Conservation (phyloP, 2,888 invertebrate species). For the Drosophila barbarae region DNA sequence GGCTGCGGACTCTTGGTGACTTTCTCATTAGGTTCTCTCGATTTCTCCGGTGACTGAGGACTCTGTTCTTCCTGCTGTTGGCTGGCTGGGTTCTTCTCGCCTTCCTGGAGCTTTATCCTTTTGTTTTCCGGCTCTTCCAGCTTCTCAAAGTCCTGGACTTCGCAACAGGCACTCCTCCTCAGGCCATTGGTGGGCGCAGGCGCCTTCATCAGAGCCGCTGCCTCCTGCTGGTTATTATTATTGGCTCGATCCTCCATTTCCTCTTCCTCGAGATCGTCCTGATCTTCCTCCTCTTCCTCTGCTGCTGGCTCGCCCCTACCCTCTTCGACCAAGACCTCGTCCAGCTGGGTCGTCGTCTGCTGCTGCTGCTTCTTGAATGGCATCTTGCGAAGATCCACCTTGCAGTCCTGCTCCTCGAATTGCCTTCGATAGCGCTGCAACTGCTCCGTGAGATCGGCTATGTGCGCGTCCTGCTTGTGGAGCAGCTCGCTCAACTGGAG, state of each 20-base stretch:
- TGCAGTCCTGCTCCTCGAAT: constrained; percentile 54
- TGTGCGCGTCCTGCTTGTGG: constrained; percentile 77
- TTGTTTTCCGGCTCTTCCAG: constrained; percentile 28
- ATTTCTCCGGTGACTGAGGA: constrained; percentile 11
- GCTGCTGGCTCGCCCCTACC: constrained; percentile 20
- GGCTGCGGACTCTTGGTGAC: constrained; percentile 33
- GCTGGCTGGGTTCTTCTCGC: constrained; percentile 28
- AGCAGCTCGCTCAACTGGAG: constrained; percentile 76
- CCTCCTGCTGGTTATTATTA: constrained; percentile 49
- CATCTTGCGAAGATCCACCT: constrained; percentile 54
- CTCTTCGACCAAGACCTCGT: constrained; percentile 40
- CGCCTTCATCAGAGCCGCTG: constrained; percentile 17
- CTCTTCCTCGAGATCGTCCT: constrained; percentile 40
- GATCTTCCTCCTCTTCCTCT: constrained; percentile 33
- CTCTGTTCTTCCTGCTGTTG: constrained; percentile 9
- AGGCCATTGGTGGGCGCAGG: constrained; percentile 49
- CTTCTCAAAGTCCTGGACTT: constrained; percentile 14
- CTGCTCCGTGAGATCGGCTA: constrained; percentile 77
- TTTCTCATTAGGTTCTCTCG: constrained; percentile 25
- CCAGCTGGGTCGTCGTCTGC: constrained; percentile 35
- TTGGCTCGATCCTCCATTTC: constrained; percentile 62
- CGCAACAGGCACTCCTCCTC: constrained; percentile 40
- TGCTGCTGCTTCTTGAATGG: constrained; percentile 58
- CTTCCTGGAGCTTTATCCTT: constrained; percentile 34
- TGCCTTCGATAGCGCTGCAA: constrained; percentile 76